Percentiles rank a stretch among this genome's conserved stretches.
Evolutionary conservation across 2,888 invertebrate genomes (phyloP).

Genomic region (Idaea straminata): DNA sequence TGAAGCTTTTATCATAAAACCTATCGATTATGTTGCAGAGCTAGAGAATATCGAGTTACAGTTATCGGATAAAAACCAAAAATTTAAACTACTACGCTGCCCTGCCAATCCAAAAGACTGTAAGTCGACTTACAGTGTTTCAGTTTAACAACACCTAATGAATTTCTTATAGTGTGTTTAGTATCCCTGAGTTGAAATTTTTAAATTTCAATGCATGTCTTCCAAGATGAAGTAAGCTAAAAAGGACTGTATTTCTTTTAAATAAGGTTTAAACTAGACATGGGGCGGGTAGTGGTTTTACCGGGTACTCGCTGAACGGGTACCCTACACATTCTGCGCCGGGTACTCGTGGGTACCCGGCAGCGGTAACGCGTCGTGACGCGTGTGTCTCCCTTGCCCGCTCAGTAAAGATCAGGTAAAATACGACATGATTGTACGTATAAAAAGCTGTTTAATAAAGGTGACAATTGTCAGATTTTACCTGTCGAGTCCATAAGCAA

Average conservation of each 20-base stretch:
- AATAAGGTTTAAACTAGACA: too few relatives aligned
- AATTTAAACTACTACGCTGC: slow-evolving; percentile 15
- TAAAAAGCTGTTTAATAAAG: too few relatives aligned
- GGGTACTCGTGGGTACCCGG: too few relatives aligned
- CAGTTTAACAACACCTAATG: slow-evolving; percentile 8
- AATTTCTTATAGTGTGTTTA: slow-evolving; percentile 10
- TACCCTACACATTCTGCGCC: too few relatives aligned
- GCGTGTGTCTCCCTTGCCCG: too few relatives aligned
- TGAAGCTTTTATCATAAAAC: slow-evolving; percentile 17
- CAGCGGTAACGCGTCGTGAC: too few relatives aligned
- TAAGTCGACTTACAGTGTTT: slow-evolving; percentile 12
- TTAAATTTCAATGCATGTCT: slow-evolving; percentile 8
- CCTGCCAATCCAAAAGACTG: slow-evolving; percentile 9
- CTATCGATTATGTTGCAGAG: slow-evolving; percentile 14
- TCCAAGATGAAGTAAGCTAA: slow-evolving; percentile 12
- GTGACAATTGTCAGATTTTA: too few relatives aligned
- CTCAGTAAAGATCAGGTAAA: too few relatives aligned
- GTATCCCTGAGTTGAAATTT: background rate
- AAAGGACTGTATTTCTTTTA: slow-evolving; percentile 14
- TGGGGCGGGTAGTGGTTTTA: too few relatives aligned
- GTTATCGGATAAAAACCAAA: slow-evolving; percentile 14
- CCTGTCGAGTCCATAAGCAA: too few relatives aligned
- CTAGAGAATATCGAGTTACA: slow-evolving; percentile 18
- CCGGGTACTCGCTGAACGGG: too few relatives aligned
- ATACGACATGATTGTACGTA: too few relatives aligned